These are phyloP conservation scores for Nemotelus nigrinus DNA, from an alignment of 2,888 invertebrate genomes.

Conservation along the genomic window DNA sequence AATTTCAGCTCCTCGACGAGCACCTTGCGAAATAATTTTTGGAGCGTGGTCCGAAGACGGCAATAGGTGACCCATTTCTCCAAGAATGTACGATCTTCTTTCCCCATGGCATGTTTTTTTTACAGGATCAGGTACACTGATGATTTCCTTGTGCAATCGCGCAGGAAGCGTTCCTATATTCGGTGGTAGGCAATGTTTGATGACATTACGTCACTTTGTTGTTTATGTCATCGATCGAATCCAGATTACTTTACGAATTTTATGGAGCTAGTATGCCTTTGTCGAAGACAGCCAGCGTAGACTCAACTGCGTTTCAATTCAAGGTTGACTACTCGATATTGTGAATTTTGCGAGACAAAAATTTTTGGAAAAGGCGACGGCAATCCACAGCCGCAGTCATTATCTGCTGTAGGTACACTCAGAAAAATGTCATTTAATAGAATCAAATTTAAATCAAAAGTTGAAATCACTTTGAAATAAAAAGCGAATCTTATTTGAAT, in stretches of 20 bases:
- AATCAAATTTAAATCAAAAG: too few relatives aligned
- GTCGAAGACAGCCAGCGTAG: too few relatives aligned
- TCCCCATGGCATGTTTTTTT: slow-evolving; percentile 49
- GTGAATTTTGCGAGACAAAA: too few relatives aligned
- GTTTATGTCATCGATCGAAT: slow-evolving; percentile 31
- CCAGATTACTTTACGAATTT: too few relatives aligned
- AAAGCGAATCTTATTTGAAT: too few relatives aligned
- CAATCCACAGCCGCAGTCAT: too few relatives aligned
- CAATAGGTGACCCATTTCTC: slow-evolving; percentile 73
- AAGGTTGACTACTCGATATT: too few relatives aligned
- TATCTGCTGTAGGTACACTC: too few relatives aligned
- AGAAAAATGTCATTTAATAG: slow-evolving; percentile 24
- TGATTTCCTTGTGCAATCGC: slow-evolving; percentile 77
- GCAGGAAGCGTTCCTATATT: slow-evolving; percentile 79
- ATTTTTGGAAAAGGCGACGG: too few relatives aligned
- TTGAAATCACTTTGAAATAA: too few relatives aligned
- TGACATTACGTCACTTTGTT: slow-evolving; percentile 38
- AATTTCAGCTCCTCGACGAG: slow-evolving; percentile 84
- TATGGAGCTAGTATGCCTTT: too few relatives aligned
- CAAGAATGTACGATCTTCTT: slow-evolving; percentile 32
- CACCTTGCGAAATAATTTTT: slow-evolving; percentile 74
- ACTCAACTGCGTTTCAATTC: too few relatives aligned
- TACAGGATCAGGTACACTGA: slow-evolving; percentile 71
- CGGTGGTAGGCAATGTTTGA: slow-evolving; percentile 63
- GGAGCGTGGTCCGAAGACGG: slow-evolving; percentile 71